Evolutionary conservation across 2,888 invertebrate genomes (phyloP).

Genomic region (Euplexia lucipara): DNA sequence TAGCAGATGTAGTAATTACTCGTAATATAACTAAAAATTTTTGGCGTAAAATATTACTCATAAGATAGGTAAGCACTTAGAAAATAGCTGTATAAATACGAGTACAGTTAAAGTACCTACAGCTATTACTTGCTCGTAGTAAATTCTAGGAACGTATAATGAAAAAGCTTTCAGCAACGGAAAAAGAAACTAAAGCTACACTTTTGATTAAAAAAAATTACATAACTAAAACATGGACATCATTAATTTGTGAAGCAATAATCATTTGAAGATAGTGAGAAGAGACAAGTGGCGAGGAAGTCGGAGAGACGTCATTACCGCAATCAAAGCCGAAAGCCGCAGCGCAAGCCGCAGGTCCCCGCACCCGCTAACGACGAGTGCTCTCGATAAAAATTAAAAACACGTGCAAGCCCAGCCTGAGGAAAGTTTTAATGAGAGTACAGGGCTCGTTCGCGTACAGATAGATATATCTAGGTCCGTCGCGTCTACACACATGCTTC

Average conservation of each 20-base stretch:
- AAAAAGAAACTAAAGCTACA: conserved; percentile 30
- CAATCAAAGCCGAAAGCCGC: conserved; percentile 89
- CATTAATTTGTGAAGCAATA: conserved; percentile 85
- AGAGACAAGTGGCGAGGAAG: conserved; percentile 79
- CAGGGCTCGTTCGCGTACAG: conserved; percentile 80
- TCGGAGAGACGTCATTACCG: conserved; percentile 89
- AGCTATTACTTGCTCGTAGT: background rate
- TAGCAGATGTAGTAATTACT: no score
- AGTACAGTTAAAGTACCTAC: conserved; percentile 11
- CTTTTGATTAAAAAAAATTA: conserved; percentile 47
- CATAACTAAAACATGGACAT: conserved; percentile 78
- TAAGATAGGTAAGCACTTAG: background rate
- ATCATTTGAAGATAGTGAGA: conserved; percentile 86
- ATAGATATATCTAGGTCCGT: conserved; percentile 61
- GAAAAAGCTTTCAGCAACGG: conserved; percentile 22
- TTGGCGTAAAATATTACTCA: background rate
- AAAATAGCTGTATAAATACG: conserved; percentile 8
- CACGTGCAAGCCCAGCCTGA: conserved; percentile 90
- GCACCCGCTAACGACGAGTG: conserved; percentile 86
- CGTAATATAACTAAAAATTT: conserved; percentile 2
- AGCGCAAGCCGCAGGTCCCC: conserved; percentile 74
- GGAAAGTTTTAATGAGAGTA: conserved; percentile 91
- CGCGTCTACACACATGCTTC: conserved; percentile 32
- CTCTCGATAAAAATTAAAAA: conserved; percentile 91
- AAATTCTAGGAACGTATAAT: conserved; percentile 14